These are phyloP conservation scores for Perdita meconis DNA, from an alignment of 2,888 invertebrate species.

Conservation along the genomic window DNA sequence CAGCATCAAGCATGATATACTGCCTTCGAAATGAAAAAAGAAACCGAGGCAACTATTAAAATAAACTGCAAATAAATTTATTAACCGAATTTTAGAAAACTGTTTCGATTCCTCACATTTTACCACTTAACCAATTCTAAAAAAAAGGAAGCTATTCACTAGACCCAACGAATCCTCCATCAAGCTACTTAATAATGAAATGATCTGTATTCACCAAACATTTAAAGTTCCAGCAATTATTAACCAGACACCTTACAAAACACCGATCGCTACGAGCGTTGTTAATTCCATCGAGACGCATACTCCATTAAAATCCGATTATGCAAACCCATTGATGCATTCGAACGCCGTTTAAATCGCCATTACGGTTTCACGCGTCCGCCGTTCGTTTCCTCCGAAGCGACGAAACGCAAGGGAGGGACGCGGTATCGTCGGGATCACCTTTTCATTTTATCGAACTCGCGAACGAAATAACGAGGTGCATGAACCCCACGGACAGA, in stretches of 20 bases:
- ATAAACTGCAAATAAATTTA: too few species aligned
- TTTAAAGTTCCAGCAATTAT: background rate
- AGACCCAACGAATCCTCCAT: too few species aligned
- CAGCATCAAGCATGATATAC: constrained; percentile 9
- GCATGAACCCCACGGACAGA: constrained; percentile 20
- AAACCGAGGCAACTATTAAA: background rate
- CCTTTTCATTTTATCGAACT: constrained; percentile 28
- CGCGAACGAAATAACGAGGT: constrained; percentile 1
- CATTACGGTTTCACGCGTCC: background rate
- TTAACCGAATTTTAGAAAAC: too few species aligned
- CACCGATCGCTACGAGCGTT: background rate
- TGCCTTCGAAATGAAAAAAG: background rate
- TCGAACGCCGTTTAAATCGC: constrained; percentile 4
- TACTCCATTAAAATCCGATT: constrained; percentile 42
- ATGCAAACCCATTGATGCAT: constrained; percentile 13
- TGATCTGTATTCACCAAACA: background rate
- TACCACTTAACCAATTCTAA: too few species aligned
- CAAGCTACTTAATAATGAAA: too few species aligned
- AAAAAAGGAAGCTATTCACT: too few species aligned
- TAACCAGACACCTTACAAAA: background rate
- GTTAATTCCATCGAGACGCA: constrained; percentile 14
- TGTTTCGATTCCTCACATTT: too few species aligned
- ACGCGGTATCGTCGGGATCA: constrained; percentile 24
- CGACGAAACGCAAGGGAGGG: too few species aligned
- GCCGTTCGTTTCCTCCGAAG: constrained; percentile 13